Evolutionary conservation across 2,797 vertebrate genomes (phyloP).

Genomic region (Limnodromus scolopaceus): DNA sequence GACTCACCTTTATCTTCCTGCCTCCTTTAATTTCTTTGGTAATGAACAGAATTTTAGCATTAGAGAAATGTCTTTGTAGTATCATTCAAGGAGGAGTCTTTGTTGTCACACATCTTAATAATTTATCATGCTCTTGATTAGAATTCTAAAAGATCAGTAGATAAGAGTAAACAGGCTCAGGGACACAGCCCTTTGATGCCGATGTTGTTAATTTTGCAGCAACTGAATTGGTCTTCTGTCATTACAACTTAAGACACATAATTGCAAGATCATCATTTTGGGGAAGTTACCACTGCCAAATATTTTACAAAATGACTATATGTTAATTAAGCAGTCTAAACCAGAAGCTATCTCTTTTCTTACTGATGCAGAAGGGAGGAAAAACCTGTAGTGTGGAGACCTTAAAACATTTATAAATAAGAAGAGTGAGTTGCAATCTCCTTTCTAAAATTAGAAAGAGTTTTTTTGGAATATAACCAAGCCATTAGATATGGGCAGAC

Average conservation of each 20-base stretch:
- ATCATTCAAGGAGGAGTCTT: slow-evolving; percentile 41
- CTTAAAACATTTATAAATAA: background rate
- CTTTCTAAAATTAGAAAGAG: background rate
- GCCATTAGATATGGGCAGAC: background rate
- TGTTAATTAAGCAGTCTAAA: slow-evolving; percentile 53
- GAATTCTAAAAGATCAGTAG: slow-evolving; percentile 13
- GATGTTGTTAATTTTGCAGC: slow-evolving; percentile 33
- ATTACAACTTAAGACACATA: background rate
- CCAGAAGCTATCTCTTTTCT: background rate
- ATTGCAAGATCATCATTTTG: slow-evolving; percentile 40
- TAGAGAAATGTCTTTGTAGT: background rate
- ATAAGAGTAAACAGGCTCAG: slow-evolving; percentile 40
- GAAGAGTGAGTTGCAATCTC: background rate
- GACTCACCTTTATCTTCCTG: background rate
- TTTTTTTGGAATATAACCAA: background rate
- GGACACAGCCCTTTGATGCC: background rate
- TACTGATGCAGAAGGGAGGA: background rate
- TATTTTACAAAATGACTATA: slow-evolving; percentile 37
- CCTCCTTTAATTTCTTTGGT: background rate
- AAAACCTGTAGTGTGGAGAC: background rate
- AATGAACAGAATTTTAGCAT: background rate
- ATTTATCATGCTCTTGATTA: slow-evolving; percentile 39
- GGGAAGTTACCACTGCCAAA: background rate
- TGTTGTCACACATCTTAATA: slow-evolving; percentile 47
- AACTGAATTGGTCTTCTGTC: slow-evolving; percentile 16